Evolutionary conservation across 2,113 vertebrate genomes (phyloP), one percentile per base, ranked within the genome.

Genomic region (Poecile atricapillus): DNA sequence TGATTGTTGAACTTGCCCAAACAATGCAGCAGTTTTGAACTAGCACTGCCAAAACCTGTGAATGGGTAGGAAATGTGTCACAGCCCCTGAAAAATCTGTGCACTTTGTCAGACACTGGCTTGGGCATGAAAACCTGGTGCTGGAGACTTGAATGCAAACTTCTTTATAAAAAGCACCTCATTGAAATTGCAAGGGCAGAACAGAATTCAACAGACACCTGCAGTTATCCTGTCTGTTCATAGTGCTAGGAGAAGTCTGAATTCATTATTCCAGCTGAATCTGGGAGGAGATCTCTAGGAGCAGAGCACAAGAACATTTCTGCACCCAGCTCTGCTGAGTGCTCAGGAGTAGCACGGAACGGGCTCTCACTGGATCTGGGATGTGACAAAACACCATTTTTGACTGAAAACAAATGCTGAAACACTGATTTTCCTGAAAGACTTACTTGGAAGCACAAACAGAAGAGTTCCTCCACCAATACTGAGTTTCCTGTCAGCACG

Each of bases 281-380:
- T 33, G 46, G 25, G 15, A 60, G 55, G 20, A 64, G 17, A 7
- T 31, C 22, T 3, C 53, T 3, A 1, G n/a, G 55, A 14, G 7
- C 24, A 68, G 69, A 53, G 20, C 56, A 70, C 11, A 33, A 35
- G 56, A 15, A 68, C 15, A 22, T 80, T 62, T 52, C 64, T 73
- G 27, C 9, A 10, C 4, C 41, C 78, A 64, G n/a, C 39, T 58
- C 73, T 65, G 47, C 39, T 53, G 25, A 15, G 52, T 2, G 2
- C 35, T 12, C 9, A 8, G 23, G 41, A 49, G 11, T 16, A 1
- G 0, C 31, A 47, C 2, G 3, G 41, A 18, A 19, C 0, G 0
- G 35, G 60, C 44, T 56, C 33, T 47, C 10, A 3, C 13, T 55
- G 63, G 3, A 15, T 14, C 76, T 64, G 53, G 39, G 5, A 58